phyloP scores from a whole-genome alignment of 2,797 vertebrate species.

The Galagoides demidoff region DNA sequence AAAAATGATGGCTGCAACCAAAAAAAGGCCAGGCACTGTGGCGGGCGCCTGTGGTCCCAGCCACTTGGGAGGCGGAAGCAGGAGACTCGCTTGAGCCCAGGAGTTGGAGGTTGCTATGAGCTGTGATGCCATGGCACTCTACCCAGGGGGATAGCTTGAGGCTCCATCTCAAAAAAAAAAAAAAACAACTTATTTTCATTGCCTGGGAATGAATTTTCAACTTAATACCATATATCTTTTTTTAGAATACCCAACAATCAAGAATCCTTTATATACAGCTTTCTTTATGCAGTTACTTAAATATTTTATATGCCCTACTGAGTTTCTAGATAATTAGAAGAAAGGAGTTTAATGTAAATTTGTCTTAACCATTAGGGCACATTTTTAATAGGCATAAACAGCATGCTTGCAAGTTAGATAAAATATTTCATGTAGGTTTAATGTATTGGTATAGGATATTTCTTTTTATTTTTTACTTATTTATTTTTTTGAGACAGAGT shows the following conservation, averaged over 20 bases:
- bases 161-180: too few species aligned
- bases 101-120: too few species aligned
- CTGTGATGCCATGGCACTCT: too few species aligned
- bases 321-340: conserved; percentile 14
- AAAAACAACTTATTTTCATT: too few species aligned
- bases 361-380: neutral
- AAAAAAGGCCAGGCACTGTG: too few species aligned
- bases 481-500: too few species aligned
- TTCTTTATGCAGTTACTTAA: conserved; percentile 39
- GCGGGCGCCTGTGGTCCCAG: too few species aligned
- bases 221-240: neutral
- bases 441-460: neutral
- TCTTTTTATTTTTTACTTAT: too few species aligned
- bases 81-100: too few species aligned
- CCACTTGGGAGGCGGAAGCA: too few species aligned
- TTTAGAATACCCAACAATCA: conserved; percentile 2
- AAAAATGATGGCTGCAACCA: too few species aligned
- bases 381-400: conserved; percentile 40
- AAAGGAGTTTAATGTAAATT: conserved; percentile 40
- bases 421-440: conserved; percentile 25
- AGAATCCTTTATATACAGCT: neutral
- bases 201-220: neutral
- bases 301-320: neutral
- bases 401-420: conserved; percentile 7
- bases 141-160: too few species aligned